Percentiles rank a stretch among this genome's conserved stretches.
These are phyloP conservation scores for Luehdorfia chinensis DNA, from an alignment of 1,140 invertebrate genomes.

Conservation along the genomic window DNA sequence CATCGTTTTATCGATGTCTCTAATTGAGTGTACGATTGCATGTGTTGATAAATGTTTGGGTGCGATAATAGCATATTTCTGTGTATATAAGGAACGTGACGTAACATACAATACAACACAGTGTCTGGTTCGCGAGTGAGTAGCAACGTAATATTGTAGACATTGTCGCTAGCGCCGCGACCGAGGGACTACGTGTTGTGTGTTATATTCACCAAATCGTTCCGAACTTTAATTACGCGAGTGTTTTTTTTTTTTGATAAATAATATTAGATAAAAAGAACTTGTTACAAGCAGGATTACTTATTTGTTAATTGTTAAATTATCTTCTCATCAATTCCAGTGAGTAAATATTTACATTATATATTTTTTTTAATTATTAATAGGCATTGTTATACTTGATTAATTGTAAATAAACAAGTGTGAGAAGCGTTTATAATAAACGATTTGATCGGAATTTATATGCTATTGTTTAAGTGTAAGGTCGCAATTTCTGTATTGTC, in stretches of 20 bases:
- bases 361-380: not conserved
- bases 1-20: not conserved
- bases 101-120: conserved; percentile 1
- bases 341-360: too few relatives aligned
- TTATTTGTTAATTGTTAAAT: too few relatives aligned
- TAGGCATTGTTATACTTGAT: not conserved
- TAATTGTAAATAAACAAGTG: not conserved
- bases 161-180: conserved; percentile 2
- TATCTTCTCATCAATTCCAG: too few relatives aligned
- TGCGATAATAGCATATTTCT: conserved; percentile 9
- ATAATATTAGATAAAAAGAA: too few relatives aligned
- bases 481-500: conserved; percentile 1
- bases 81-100: conserved; percentile 8
- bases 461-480: conserved; percentile 5
- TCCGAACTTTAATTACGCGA: too few relatives aligned
- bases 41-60: conserved; percentile 5
- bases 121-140: not conserved
- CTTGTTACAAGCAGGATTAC: too few relatives aligned
- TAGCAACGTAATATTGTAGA: not conserved
- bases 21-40: not conserved
- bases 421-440: conserved; percentile 1
- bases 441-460: conserved; percentile 6
- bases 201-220: too few relatives aligned
- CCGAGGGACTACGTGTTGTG: not conserved
- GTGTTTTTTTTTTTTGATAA: too few relatives aligned